Conservation (phyloP, 2,888 invertebrate genomes). For the Pantelozetes paolii region DNA sequence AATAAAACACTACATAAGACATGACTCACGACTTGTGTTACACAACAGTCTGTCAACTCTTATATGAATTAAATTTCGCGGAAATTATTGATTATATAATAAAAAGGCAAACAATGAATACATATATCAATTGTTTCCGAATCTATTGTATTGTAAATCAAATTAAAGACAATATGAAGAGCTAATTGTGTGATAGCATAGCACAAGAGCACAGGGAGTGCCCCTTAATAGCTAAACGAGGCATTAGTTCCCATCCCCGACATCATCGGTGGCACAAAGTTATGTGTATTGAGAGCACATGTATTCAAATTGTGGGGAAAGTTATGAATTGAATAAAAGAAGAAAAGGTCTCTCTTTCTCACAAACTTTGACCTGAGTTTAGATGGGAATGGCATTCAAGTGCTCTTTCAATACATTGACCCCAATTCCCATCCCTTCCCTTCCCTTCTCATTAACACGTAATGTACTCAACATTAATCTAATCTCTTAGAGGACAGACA, state of each 20-base stretch:
- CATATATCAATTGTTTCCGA: no score
- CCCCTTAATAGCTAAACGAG: neutral
- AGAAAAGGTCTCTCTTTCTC: neutral
- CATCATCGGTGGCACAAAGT: neutral
- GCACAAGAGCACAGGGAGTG: neutral
- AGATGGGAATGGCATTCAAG: neutral
- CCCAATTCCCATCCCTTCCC: neutral
- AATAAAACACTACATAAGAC: neutral
- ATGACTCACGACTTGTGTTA: neutral
- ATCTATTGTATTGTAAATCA: no score
- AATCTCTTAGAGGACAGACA: no score
- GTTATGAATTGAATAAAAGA: neutral
- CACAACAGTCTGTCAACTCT: neutral
- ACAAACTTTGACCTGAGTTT: conserved; percentile 1
- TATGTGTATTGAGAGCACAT: conserved; percentile 5
- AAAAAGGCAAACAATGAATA: no score
- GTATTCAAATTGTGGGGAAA: neutral
- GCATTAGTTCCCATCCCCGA: no score
- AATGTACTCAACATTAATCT: no score
- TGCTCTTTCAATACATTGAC: neutral
- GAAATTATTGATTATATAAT: no score
- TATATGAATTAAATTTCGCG: neutral
- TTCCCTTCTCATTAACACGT: no score
- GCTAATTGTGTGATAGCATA: neutral
- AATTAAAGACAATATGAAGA: no score